phyloP scores from a whole-genome alignment of 2,888 invertebrate species.

The Sinopyrophorus schimmeli region DNA sequence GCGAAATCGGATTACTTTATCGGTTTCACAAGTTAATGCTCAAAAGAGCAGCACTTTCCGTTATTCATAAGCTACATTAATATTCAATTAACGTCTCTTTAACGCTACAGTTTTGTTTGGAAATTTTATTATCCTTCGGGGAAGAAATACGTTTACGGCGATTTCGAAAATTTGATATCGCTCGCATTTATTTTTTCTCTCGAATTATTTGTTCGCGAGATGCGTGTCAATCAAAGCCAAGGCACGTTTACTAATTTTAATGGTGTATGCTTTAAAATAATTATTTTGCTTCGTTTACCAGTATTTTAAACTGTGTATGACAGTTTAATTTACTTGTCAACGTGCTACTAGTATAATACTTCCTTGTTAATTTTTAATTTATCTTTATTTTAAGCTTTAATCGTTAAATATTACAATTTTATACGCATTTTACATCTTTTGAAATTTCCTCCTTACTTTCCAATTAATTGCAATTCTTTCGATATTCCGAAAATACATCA shows the following conservation, averaged over 20 bases:
- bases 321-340: constrained; percentile 18
- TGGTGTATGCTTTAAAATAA: constrained; percentile 7
- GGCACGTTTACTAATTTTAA: not conserved
- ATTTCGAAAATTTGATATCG: not conserved
- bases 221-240: constrained; percentile 3
- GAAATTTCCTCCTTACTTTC: too few species aligned
- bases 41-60: constrained; percentile 8
- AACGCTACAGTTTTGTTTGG: constrained; percentile 3
- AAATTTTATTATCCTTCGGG: not conserved
- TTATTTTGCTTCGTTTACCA: constrained; percentile 12
- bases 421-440: too few species aligned
- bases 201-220: not conserved
- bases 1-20: constrained; percentile 13
- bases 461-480: too few species aligned
- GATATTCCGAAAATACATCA: too few species aligned
- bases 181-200: not conserved
- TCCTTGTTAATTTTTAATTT: constrained; percentile 14
- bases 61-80: constrained; percentile 9
- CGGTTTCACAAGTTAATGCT: constrained; percentile 9
- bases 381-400: constrained; percentile 1
- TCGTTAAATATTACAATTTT: too few species aligned
- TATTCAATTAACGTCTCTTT: constrained; percentile 6
- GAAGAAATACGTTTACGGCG: not conserved
- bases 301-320: constrained; percentile 11
- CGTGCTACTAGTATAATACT: not conserved